Percentiles rank a stretch among this genome's conserved stretches.
Evolutionary conservation across 2,113 vertebrate species (phyloP).

Genomic region (Synchiropus splendidus): DNA sequence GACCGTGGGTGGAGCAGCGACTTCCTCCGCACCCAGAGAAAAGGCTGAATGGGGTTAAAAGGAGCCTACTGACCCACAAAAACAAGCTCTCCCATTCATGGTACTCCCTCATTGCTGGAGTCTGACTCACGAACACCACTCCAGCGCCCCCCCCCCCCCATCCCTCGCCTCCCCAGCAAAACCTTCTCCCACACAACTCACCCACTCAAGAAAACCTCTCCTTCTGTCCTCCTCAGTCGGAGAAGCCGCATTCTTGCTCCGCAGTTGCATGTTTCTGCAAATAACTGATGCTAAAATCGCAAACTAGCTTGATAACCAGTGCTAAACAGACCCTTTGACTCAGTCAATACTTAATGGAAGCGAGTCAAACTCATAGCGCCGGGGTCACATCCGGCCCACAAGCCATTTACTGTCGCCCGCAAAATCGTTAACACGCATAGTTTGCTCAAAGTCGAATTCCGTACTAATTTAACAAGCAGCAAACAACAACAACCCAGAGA

Average conservation of each 20-base stretch:
- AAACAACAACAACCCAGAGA: too few relatives aligned
- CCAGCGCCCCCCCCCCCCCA: constrained; percentile 10
- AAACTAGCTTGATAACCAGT: too few relatives aligned
- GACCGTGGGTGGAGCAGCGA: constrained; percentile 22
- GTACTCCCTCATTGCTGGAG: constrained; percentile 65
- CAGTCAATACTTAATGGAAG: too few relatives aligned
- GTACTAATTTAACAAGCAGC: too few relatives aligned
- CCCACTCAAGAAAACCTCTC: constrained; percentile 17
- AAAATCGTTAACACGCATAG: too few relatives aligned
- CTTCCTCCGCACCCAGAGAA: constrained; percentile 33
- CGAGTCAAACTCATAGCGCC: too few relatives aligned
- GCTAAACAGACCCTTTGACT: too few relatives aligned
- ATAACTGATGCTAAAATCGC: too few relatives aligned
- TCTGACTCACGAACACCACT: constrained; percentile 59
- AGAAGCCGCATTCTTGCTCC: background rate
- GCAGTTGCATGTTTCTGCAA: background rate
- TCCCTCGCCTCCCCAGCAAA: constrained; percentile 1
- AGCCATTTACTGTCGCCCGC: too few relatives aligned
- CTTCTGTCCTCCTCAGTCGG: constrained; percentile 8
- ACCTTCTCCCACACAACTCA: constrained; percentile 31
- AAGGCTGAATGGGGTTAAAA: constrained; percentile 41
- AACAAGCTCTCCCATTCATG: constrained; percentile 60
- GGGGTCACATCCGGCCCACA: too few relatives aligned
- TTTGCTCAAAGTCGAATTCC: too few relatives aligned
- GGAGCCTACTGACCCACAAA: constrained; percentile 55